Conservation (phyloP, 2,888 invertebrate genomes). For the Caenorhabditis sp. region DNA sequence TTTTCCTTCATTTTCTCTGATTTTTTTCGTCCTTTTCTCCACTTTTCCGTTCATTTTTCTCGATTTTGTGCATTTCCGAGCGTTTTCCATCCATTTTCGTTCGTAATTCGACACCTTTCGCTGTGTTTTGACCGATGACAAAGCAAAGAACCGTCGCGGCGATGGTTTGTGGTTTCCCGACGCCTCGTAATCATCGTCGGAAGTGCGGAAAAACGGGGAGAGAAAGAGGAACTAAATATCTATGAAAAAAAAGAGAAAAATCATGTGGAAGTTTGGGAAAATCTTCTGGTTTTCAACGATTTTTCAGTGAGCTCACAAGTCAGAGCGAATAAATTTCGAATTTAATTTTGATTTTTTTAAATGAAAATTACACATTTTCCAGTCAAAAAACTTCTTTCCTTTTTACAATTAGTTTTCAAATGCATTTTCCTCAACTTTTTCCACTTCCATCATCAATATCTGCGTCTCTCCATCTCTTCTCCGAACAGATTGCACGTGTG, state of each 20-base stretch:
- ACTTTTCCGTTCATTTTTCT: not conserved
- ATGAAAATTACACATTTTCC: too few species aligned
- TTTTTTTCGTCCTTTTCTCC: too few species aligned
- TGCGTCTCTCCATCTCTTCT: not conserved
- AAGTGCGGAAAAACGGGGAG: constrained; percentile 1
- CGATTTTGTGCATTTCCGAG: constrained; percentile 18
- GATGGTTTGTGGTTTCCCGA: not conserved
- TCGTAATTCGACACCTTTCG: constrained; percentile 26
- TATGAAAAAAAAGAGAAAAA: constrained; percentile 14
- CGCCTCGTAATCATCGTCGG: constrained; percentile 21
- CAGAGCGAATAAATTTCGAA: too few species aligned
- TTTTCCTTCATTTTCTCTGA: not conserved
- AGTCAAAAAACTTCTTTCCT: too few species aligned
- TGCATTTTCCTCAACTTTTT: too few species aligned
- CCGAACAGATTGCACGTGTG: constrained; percentile 51
- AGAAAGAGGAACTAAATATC: constrained; percentile 2
- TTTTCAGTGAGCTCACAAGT: too few species aligned
- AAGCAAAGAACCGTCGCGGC: not conserved
- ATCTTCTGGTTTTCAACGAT: too few species aligned
- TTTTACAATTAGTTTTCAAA: too few species aligned
- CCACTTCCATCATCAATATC: too few species aligned
- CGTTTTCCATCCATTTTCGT: constrained; percentile 7
- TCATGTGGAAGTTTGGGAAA: constrained; percentile 21
- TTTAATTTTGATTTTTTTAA: too few species aligned
- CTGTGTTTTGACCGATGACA: not conserved